Evolutionary conservation across 2,113 vertebrate genomes (phyloP).

Genomic region (human): DNA sequence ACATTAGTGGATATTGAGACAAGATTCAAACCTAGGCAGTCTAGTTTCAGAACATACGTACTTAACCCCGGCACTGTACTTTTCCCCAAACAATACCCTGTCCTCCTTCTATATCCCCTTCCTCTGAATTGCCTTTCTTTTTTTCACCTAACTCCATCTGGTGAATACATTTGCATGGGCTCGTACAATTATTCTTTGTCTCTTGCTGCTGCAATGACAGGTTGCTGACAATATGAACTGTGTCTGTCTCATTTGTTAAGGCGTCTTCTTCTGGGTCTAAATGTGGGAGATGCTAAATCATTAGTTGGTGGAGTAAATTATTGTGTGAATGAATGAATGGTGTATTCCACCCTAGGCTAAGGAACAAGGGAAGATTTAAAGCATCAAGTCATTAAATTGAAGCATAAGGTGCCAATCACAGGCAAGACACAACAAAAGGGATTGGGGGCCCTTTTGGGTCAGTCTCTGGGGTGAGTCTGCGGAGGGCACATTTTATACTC

Average conservation of each 20-base stretch:
- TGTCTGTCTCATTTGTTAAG: neutral
- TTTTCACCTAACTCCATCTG: too few relatives aligned
- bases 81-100: neutral
- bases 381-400: neutral
- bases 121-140: neutral
- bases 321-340: neutral
- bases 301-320: neutral
- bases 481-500: rapidly evolving
- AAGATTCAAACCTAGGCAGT: neutral
- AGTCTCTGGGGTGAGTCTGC: too few relatives aligned
- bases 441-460: rapidly evolving
- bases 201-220: neutral
- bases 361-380: neutral
- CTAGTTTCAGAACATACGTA: too few relatives aligned
- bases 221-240: neutral
- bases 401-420: neutral
- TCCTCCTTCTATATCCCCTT: neutral
- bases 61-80: neutral
- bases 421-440: neutral
- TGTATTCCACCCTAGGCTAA: neutral
- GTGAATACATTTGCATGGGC: neutral
- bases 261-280: neutral
- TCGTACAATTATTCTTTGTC: neutral
- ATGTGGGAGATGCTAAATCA: neutral
- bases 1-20: neutral